Base-by-base conservation (phyloP, 2,888 invertebrate genomes). In the Lasioglossum oenotherae region DNA sequence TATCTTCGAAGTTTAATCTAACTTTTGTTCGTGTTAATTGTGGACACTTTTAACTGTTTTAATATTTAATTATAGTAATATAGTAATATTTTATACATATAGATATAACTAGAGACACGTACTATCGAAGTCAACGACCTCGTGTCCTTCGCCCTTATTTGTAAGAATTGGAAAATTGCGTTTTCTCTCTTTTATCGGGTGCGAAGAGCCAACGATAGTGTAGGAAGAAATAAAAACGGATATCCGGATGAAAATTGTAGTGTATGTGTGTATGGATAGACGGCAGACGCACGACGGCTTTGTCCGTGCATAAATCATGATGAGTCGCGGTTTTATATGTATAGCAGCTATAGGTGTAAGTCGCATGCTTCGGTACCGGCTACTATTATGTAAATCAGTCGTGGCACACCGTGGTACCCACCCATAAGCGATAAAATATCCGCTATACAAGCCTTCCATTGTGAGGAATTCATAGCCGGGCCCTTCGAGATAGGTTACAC, bases 331-430 rank as follows among this genome's bases (percentile, higher is more conserved):
- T 88, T 86, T 81, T 83, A 85, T 87, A 44, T 41, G 41, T 41
- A 85, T 84, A 87, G 74, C 78, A 87, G 74, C 78, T 82, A 84
- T 85, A 84, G 74, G 83, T 85, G 84, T 83, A 82, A 90, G 81
- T 90, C 87, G 87, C 84, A 87, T 85, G 84, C 87, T 82, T 78
- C 75, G 80, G 82, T 85, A 86, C 84, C 86, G 85, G 85, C 87
- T 84, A 91, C 92, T 92, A 90, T 92, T 91, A 92, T 92, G 93
- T 86, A 92, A 93, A 93, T 93, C 88, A 89, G 81, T 74, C 83
- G 72, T 80, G 82, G 85, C 82, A 88, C 86, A 84, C 85, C 87
- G 77, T 82, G 88, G 85, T 91, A 89, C 86, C 85, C 87, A 86
- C 81, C 88, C 87, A 90, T 87, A 87, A 88, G 82, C 91, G 92